A percentile compares a stretch with the other conserved stretches of the same genome.
Evolutionary conservation across 2,797 vertebrate species (phyloP).

Genomic region (Coccyzus lansbergi): DNA sequence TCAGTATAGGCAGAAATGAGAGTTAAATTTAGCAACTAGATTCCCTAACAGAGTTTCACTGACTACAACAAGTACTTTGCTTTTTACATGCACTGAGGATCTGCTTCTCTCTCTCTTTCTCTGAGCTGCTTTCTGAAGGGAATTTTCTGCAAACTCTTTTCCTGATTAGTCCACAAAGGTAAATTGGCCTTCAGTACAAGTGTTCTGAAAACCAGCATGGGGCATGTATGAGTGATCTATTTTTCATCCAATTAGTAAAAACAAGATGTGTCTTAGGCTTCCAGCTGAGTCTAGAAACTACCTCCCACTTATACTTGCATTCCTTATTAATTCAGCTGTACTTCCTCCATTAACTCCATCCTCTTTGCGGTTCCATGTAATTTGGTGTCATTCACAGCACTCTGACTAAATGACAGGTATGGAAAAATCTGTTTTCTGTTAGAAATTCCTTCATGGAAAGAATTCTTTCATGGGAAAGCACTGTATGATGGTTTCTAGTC

Average conservation of each 20-base stretch:
- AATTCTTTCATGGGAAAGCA: not conserved
- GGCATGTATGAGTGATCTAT: not conserved
- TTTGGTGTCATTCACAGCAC: not conserved
- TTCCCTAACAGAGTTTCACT: not conserved
- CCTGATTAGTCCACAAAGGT: slow-evolving; percentile 29
- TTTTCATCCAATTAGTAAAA: slow-evolving; percentile 53
- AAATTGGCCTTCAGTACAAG: slow-evolving; percentile 22
- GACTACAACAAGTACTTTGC: not conserved
- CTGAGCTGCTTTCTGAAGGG: not conserved
- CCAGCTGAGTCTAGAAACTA: slow-evolving; percentile 14
- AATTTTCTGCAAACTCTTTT: not conserved
- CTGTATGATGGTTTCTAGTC: not conserved
- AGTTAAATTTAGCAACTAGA: not conserved
- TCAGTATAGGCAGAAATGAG: not conserved
- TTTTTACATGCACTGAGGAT: not conserved
- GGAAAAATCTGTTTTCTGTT: not conserved
- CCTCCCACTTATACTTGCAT: not conserved
- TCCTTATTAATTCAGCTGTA: slow-evolving; percentile 20
- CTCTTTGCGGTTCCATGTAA: not conserved
- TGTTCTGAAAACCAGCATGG: slow-evolving; percentile 37
- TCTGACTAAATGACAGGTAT: not conserved
- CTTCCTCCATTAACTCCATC: slow-evolving; percentile 13
- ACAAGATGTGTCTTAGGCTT: slow-evolving; percentile 7
- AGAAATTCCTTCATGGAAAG: not conserved
- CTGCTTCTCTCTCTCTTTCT: not conserved